Conservation (phyloP, 2,888 invertebrate genomes). For the Meliscaeva auricollis region DNA sequence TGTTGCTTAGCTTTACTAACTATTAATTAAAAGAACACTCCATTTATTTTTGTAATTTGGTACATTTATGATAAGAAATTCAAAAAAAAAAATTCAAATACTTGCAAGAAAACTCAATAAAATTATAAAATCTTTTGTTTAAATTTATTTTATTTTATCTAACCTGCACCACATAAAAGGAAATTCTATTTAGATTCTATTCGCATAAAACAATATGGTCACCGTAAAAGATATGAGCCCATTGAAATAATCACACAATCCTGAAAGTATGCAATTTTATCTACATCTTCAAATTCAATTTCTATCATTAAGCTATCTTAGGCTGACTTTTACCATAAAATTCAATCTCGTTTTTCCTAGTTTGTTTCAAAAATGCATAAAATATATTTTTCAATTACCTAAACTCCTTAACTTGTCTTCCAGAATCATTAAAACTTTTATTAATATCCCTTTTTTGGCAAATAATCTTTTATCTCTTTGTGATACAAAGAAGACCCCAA, state of each 20-base stretch:
- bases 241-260: not conserved
- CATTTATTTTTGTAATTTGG: no score
- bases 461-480: constrained; percentile 25
- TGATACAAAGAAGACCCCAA: not conserved
- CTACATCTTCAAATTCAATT: not conserved
- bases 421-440: not conserved
- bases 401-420: not conserved
- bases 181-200: no score
- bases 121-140: no score
- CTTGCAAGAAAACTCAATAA: no score
- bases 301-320: not conserved
- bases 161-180: no score
- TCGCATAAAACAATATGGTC: not conserved
- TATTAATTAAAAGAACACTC: no score
- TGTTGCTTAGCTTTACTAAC: no score
- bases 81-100: no score
- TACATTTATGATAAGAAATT: no score
- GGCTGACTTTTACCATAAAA: not conserved
- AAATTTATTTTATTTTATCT: no score
- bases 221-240: not conserved
- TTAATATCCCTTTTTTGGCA: constrained; percentile 10
- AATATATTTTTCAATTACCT: constrained; percentile 47
- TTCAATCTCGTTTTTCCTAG: not conserved
- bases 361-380: not conserved
- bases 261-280: not conserved